Percentiles rank a stretch among this genome's conserved stretches.
phyloP scores from a whole-genome alignment of 2,113 vertebrate species.

The Lagopus muta region DNA sequence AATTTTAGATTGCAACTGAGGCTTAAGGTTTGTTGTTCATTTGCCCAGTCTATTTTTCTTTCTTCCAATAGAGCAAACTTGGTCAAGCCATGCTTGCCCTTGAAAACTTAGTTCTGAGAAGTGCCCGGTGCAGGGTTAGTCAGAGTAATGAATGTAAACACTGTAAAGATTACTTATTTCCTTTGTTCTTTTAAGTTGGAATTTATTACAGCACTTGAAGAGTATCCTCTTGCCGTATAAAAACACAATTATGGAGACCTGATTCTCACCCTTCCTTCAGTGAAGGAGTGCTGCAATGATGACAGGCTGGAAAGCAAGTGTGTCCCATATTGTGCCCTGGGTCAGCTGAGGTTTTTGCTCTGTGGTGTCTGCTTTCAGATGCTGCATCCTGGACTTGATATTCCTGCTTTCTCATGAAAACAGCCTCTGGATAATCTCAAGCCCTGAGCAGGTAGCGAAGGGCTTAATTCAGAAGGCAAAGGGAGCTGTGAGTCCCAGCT shows the following conservation, averaged over 20 bases:
- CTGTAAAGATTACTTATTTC: slow-evolving; percentile 12
- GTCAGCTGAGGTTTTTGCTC: neutral
- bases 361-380: neutral
- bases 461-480: neutral
- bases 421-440: neutral
- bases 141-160: slow-evolving; percentile 41
- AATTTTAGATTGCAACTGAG: slow-evolving; percentile 16
- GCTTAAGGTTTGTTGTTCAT: slow-evolving; percentile 14
- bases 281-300: neutral
- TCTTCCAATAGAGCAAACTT: neutral
- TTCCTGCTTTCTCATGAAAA: neutral
- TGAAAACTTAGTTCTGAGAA: slow-evolving; percentile 3
- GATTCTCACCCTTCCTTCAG: neutral
- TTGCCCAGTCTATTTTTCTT: neutral
- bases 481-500: neutral
- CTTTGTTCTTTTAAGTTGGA: neutral
- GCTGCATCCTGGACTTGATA: neutral
- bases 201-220: slow-evolving; percentile 14
- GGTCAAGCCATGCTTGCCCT: neutral
- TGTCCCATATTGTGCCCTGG: neutral
- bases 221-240: slow-evolving; percentile 9
- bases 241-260: neutral
- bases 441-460: rapidly evolving
- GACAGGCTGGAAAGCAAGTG: neutral
- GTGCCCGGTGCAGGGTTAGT: neutral